Percentiles rank a stretch among this genome's conserved stretches.
Evolutionary conservation across 1,140 invertebrate species (phyloP).

Genomic region (Melitaea cinxia): DNA sequence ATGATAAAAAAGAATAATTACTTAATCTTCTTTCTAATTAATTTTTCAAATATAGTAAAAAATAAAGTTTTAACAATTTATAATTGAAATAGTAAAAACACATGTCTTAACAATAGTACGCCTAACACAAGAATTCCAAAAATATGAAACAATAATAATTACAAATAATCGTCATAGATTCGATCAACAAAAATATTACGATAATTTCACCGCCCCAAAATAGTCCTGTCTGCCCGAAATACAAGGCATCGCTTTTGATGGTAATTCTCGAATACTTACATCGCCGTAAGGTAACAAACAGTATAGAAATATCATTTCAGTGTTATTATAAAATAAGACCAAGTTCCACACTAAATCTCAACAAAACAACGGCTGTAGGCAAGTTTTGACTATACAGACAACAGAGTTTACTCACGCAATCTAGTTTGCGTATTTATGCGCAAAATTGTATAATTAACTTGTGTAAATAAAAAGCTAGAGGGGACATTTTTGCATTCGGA

Average conservation of each 20-base stretch:
- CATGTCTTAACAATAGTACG: conserved; percentile 64
- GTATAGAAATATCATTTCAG: neutral
- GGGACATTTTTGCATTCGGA: too few relatives aligned
- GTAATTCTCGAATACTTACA: neutral
- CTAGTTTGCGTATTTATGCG: neutral
- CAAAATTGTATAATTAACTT: neutral
- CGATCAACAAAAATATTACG: conserved; percentile 25
- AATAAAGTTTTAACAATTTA: conserved; percentile 73
- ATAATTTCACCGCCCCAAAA: conserved; percentile 36
- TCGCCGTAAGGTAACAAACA: conserved; percentile 1
- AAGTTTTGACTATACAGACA: too few relatives aligned
- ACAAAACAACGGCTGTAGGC: neutral
- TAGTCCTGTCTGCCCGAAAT: conserved; percentile 12
- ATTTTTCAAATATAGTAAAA: conserved; percentile 63
- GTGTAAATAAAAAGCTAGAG: too few relatives aligned
- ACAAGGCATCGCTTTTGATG: neutral
- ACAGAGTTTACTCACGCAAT: neutral
- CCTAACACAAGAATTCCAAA: conserved; percentile 59
- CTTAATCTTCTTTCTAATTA: conserved; percentile 43
- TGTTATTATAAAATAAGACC: neutral
- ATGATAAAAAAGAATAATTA: conserved; percentile 71
- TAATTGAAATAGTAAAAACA: conserved; percentile 66
- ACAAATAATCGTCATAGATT: conserved; percentile 20
- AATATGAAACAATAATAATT: conserved; percentile 40
- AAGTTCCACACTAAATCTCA: neutral